Conservation (phyloP, 2,113 vertebrate species). For the Aptenodytes forsteri region DNA sequence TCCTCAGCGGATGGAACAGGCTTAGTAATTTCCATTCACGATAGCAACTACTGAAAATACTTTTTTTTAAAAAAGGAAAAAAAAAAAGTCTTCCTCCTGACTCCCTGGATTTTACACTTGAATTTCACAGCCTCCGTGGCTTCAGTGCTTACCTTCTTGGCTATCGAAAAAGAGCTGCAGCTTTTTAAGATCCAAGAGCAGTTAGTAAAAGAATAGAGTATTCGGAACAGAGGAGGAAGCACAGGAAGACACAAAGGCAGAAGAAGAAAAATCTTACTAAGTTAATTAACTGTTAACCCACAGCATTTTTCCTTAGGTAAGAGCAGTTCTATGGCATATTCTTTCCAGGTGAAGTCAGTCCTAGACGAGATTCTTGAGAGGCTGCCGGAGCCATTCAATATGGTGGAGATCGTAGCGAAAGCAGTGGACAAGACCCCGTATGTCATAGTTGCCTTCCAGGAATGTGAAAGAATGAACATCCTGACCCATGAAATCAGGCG, state of each 20-base stretch:
- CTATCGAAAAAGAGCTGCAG: background rate
- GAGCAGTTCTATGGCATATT: background rate
- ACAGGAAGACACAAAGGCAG: background rate
- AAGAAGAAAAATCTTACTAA: background rate
- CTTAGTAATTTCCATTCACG: background rate
- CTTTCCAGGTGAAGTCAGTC: conserved; percentile 70
- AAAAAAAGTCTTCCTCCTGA: background rate
- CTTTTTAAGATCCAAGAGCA: background rate
- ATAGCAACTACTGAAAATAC: background rate
- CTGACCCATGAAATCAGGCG: conserved; percentile 72
- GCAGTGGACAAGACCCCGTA: conserved; percentile 70
- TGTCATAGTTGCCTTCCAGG: conserved; percentile 75
- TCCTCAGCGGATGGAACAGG: background rate
- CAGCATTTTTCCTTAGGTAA: background rate
- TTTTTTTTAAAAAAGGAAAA: background rate
- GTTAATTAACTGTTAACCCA: background rate
- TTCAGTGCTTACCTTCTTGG: background rate
- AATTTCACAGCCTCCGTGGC: background rate
- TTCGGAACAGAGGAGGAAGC: background rate
- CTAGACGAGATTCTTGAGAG: conserved; percentile 68
- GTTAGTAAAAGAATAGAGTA: background rate
- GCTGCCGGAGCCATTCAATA: conserved; percentile 72
- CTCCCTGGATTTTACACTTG: background rate
- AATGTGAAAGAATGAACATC: conserved; percentile 79
- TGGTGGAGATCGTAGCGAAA: conserved; percentile 68